These are phyloP conservation scores for Syngnathoides biaculeatus DNA, from an alignment of 2,113 vertebrate genomes.

Conservation along the genomic window DNA sequence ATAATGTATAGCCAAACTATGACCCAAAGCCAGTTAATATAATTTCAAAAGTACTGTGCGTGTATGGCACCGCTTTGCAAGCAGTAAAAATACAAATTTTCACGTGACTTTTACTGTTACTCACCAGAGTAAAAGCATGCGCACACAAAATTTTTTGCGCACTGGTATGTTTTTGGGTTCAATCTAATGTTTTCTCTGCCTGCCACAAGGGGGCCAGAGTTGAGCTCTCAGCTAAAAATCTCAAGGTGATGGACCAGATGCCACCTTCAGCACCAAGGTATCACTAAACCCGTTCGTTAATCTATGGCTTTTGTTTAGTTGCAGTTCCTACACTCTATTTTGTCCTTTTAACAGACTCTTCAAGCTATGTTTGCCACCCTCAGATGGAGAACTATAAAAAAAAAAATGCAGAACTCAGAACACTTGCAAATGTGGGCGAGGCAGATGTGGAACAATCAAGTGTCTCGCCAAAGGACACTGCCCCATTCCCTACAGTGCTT, in stretches of 20 bases:
- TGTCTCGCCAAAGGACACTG: conserved; percentile 1
- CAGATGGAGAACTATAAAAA: conserved; percentile 86
- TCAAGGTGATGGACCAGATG: conserved; percentile 97
- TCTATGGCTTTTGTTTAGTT: neutral
- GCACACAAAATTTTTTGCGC: no score
- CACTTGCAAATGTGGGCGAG: conserved; percentile 13
- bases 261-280: conserved; percentile 89
- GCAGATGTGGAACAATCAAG: conserved; percentile 11
- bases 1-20: no score
- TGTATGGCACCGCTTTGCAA: no score
- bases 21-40: no score
- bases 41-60: no score
- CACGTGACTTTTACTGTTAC: no score
- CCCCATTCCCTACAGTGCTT: neutral
- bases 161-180: neutral
- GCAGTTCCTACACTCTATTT: conserved; percentile 10
- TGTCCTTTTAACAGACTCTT: conserved; percentile 78
- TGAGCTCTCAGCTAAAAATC: conserved; percentile 95
- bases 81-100: no score
- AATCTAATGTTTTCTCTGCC: conserved; percentile 22
- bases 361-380: conserved; percentile 89
- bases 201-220: conserved; percentile 86
- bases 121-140: no score
- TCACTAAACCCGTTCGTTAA: conserved; percentile 10
- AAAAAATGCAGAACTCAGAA: conserved; percentile 5